Conservation (phyloP, 2,113 vertebrate species). For the Mobula hypostoma region DNA sequence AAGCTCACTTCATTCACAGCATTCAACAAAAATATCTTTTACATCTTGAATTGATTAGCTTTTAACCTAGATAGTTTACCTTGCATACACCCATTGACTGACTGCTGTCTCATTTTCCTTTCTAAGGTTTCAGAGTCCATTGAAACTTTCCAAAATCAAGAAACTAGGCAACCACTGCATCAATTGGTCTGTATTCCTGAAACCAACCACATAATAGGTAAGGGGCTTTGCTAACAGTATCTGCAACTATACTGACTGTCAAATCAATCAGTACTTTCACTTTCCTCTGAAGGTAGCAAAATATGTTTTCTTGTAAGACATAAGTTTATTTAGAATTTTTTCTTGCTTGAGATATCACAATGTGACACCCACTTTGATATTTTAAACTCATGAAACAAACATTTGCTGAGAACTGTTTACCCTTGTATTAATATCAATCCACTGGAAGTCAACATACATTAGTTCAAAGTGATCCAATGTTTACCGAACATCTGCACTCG, state of each 20-base stretch:
- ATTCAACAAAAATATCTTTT: neutral
- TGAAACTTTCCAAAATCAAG: slow-evolving; percentile 42
- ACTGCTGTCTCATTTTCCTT: neutral
- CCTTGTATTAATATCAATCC: too few species aligned
- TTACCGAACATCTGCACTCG: too few species aligned
- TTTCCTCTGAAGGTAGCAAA: neutral
- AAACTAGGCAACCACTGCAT: slow-evolving; percentile 41
- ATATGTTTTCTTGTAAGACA: neutral
- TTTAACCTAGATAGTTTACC: too few species aligned
- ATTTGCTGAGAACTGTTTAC: too few species aligned
- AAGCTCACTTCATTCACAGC: neutral
- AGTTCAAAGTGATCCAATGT: too few species aligned
- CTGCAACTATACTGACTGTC: neutral
- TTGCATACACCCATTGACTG: neutral
- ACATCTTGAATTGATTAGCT: neutral
- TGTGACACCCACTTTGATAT: neutral
- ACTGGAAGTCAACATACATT: too few species aligned
- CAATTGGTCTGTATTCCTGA: slow-evolving; percentile 44
- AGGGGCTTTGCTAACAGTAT: neutral
- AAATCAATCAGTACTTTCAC: neutral
- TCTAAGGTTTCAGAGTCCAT: slow-evolving; percentile 47
- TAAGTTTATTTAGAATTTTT: neutral
- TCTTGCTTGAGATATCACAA: neutral
- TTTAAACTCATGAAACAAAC: too few species aligned
- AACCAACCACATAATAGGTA: slow-evolving; percentile 46